Base-by-base conservation (phyloP, 2,888 invertebrate genomes). In the Tanytarsus gracilentus region DNA sequence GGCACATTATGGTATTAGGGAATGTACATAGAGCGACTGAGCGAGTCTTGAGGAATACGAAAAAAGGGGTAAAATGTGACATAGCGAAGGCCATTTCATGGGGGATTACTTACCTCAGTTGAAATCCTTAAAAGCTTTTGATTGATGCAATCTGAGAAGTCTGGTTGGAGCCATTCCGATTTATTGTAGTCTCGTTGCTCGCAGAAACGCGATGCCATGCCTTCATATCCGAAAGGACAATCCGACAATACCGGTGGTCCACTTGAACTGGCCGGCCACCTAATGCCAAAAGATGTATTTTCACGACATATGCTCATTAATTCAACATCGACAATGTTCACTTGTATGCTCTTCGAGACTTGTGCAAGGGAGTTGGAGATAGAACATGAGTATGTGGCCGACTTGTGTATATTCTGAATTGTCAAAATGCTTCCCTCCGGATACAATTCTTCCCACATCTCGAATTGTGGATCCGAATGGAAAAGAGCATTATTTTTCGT, bases 401-500 rank as follows among this genome's bases (percentile, higher is more conserved):
- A 86, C 80, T 85, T 87, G 85, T 88, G 71, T 49, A 86, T 82
- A 66, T 84, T 85, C 65, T 82, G 83, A 26, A 91, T 82, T 69
- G 86, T 86, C 4, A 91, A 75, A 60, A 91, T 85, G 67, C 87
- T 89, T 7, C 91, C 91, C 62, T 86, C 84, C 0, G 90, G 90
- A 70, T 84, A 87, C 25, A 91, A 76, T 68, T 90, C 88, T 69
- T 91, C 90, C 83, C 89, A 89, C 65, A 86, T 85, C 67, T 86
- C 87, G n/a, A 79, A 78, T 5, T 84, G 84, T 0, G 86, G 85
- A 56, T 80, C 80, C 62, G 88, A 78, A 50, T 84, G 85, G 21
- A 91, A 78, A 11, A 91, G 74, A 8, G 81, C 82, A 61, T 83
- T 81, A 68, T 89, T 88, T 65, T 86, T 83, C 0, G 86, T 85